Evolutionary conservation across 2,797 vertebrate genomes (phyloP), one percentile per base, ranked within the genome.

Genomic region (Spheniscus humboldti): DNA sequence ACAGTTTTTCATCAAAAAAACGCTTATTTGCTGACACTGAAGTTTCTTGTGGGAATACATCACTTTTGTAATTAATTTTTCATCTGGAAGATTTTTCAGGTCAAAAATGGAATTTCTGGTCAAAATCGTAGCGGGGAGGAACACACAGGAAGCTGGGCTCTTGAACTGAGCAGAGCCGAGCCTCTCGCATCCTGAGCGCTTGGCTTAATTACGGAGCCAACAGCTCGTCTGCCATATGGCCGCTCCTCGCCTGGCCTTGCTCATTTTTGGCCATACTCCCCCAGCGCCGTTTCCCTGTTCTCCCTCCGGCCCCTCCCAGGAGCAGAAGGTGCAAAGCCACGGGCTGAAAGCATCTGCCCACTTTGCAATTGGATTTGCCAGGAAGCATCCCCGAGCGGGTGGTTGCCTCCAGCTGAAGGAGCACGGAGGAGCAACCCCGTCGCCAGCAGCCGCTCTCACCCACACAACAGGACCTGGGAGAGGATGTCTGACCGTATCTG

Each of bases 11-110:
- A 45, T 60, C 3, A 93, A 50, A 72, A 83, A 87, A 86, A 59
- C 2, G 31, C 81, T 85, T 89, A 33, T 88, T 94, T 94, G 91
- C 96, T 96, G 96, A 96, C 81, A 80, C 20, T 53, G 64, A 53
- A 83, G 81, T 91, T 96, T 96, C 92, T 95, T 94, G 85, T 95
- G 94, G 96, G 95, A 96, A 97, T 94, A 89, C 81, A 94, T 90
- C 91, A 94, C 56, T 92, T 94, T 47, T 47, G 41, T 89, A 95
- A 94, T 95, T 94, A 92, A 95, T 80, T 95, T 94, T 94, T 96
- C 96, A 97, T 96, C 96, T 96, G 96, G 96, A 95, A 94, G 87
- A 77, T 95, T 97, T 94, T 94, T 94, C 78, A 50, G 95, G 96
- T 96, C 95, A 96, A 84, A 96, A 90, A 91, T 91, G 96, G 95